Base-by-base conservation (phyloP, 2,888 invertebrate genomes). In the Augiades crinisus region DNA sequence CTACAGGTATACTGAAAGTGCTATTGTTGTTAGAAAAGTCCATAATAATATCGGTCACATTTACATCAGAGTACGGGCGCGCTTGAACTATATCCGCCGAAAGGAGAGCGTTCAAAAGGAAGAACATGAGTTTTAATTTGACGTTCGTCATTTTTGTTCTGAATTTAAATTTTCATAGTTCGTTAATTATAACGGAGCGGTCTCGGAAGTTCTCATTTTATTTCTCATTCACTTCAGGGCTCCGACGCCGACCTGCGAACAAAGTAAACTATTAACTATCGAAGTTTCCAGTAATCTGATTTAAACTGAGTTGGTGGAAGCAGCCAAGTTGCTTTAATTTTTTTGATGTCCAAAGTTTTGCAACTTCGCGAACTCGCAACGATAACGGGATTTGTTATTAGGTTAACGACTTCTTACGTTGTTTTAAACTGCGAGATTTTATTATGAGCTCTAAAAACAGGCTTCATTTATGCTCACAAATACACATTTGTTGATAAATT, bases 41-140 rank as follows among this genome's bases (percentile, higher is more conserved):
- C 50, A 75, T 73, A 1, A 78, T 63, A 19, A 77, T 63, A 34
- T 86, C 81, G 24, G 81, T 79, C 0, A 66, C 60, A 46, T 78
- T 81, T 21, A 54, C 58, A 12, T 70, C 58, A 2, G 82, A 77
- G 56, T 83, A 80, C 0, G 88, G 89, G 17, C 87, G 66, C 1
- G 84, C 78, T 49, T 83, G 74, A 2, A 85, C 78, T 54, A 85
- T 75, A 55, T 87, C 85, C 0, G 80, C 81, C 5, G 83, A 78
- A 16, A 87, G 58, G 10, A 88, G 70, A 7, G 78, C 75, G 56
- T 83, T 85, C 3, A 89, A 63, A 10, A 88, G 73, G 58, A 75
- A 87, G 58, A 83, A 87, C 80, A 88, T 83, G 13, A 87, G 73
- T 75, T 89, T 89, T 75, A 89, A 79, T 67, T 87, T 88, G 6